Conservation (phyloP, 2,797 vertebrate genomes). For the Semaprochilodus insignis region DNA sequence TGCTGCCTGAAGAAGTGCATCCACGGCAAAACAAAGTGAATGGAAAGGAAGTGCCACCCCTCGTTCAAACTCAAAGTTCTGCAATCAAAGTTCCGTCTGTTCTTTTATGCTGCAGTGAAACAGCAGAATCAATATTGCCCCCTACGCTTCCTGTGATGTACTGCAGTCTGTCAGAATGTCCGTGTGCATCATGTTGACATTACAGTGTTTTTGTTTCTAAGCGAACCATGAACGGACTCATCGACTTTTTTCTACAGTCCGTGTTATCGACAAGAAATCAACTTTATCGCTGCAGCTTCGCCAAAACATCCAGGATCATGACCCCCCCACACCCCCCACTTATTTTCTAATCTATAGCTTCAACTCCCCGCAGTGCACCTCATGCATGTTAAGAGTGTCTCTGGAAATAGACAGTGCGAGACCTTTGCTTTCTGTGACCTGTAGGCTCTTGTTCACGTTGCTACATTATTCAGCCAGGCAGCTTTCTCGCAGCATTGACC, state of each 20-base stretch:
- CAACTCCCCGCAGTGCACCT: neutral
- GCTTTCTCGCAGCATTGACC: conserved; percentile 33
- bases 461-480: conserved; percentile 35
- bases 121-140: too few species aligned
- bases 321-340: neutral
- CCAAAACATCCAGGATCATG: neutral
- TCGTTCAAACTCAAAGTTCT: too few species aligned
- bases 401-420: neutral
- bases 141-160: too few species aligned
- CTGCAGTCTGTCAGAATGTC: too few species aligned
- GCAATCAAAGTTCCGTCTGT: too few species aligned
- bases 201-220: too few species aligned
- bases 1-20: too few species aligned
- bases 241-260: neutral
- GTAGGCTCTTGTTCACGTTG: conserved; percentile 9
- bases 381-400: neutral
- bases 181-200: too few species aligned
- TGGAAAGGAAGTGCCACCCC: too few species aligned
- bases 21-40: too few species aligned
- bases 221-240: neutral
- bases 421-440: conserved; percentile 13
- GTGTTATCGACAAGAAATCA: neutral
- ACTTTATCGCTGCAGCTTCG: neutral
- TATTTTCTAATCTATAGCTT: neutral
- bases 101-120: too few species aligned